Evolutionary conservation across 2,888 invertebrate genomes (phyloP), one percentile per base, ranked within the genome.

Genomic region (Lochmaea capreae): DNA sequence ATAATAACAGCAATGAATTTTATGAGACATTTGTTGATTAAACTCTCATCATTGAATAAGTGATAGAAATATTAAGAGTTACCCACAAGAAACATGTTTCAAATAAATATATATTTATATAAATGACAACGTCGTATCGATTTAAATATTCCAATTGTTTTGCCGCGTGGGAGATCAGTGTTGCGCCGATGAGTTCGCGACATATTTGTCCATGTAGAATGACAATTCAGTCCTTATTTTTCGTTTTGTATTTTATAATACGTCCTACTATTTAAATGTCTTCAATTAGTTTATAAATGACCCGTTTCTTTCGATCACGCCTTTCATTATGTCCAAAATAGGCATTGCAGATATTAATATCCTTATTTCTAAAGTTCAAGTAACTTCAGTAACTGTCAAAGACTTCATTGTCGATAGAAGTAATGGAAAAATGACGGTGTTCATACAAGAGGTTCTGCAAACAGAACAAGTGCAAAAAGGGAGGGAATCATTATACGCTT

Each of bases 151-250:
- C 62, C 16, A 42, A 43, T 63, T 42, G 62, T 63, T 63, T 16
- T 6, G 42, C 43, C 62, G 62, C 12, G 43, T 63, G 62, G 62
- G 16, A 63, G 62, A 63, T 63, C 42, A 9, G 62, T 42, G 62
- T 63, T 63, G 39, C 6, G 62, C 14, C 62, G 62, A 63, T 63
- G 62, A 63, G 43, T 63, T 63, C 62, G 42, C 16, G 62, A 43
- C 62, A 63, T 63, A 63, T 63, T 63, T 63, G 62, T 63, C 62
- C 18, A 18, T 43, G 62, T 63, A 43, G 62, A 63, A 43, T 63
- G 62, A 63, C 62, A 43, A 63, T 63, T 43, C 42, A n/a, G 39
- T 43, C 16, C 12, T 63, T 63, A 63, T 63, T 43, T 39, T 42
- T 43, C 33, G 9, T 18, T 10, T 11, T 16, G 16, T 10, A n/a